Percentiles rank a stretch among this genome's conserved stretches.
These are phyloP conservation scores for Apocrypta bakeri DNA, from an alignment of 1,140 invertebrate species.

Conservation along the genomic window DNA sequence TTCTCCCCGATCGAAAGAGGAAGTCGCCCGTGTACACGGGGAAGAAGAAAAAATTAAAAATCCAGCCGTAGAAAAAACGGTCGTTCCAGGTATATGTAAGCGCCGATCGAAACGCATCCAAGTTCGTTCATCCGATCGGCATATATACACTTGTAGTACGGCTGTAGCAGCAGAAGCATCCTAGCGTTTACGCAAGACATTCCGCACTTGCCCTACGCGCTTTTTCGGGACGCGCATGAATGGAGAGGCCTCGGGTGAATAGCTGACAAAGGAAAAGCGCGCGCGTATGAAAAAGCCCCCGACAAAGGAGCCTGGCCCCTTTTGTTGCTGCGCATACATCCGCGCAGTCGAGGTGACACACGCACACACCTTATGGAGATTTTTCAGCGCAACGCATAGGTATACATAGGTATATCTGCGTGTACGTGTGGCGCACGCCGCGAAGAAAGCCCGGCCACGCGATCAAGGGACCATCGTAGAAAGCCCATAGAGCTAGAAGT, in stretches of 20 bases:
- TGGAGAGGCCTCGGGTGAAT: slow-evolving; percentile 56
- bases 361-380: slow-evolving; percentile 35
- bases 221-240: slow-evolving; percentile 59
- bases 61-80: background rate
- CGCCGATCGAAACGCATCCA: background rate
- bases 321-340: slow-evolving; percentile 62
- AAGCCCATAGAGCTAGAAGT: slow-evolving; percentile 55
- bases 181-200: slow-evolving; percentile 69
- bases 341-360: slow-evolving; percentile 50
- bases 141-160: slow-evolving; percentile 17
- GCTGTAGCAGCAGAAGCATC: background rate
- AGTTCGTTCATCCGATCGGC: background rate
- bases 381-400: background rate
- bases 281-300: slow-evolving; percentile 56
- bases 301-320: slow-evolving; percentile 65
- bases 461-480: slow-evolving; percentile 50
- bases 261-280: slow-evolving; percentile 66
- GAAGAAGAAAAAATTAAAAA: background rate
- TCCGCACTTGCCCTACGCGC: slow-evolving; percentile 67
- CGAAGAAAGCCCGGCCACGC: slow-evolving; percentile 43
- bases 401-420: slow-evolving; percentile 45
- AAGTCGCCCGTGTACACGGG: background rate
- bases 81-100: background rate
- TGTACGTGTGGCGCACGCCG: slow-evolving; percentile 36
- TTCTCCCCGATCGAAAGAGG: background rate